These are phyloP conservation scores for Globia sparganii DNA, from an alignment of 2,888 invertebrate species.

Conservation along the genomic window DNA sequence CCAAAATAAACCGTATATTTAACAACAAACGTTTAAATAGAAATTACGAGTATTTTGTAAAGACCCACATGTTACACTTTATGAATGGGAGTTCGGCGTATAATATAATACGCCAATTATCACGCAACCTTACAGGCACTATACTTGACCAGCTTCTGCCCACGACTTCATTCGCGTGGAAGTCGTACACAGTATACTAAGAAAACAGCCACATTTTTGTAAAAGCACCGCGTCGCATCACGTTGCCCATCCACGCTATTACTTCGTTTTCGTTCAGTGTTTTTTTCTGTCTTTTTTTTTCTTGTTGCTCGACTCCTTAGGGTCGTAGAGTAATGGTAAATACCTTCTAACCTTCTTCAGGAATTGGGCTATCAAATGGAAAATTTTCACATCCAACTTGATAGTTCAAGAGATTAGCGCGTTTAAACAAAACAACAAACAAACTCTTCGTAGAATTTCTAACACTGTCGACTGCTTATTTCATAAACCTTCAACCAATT, in stretches of 20 bases:
- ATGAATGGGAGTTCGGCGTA: conserved; percentile 57
- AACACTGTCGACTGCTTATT: conserved; percentile 32
- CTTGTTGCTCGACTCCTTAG: neutral
- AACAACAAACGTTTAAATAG: conserved; percentile 15
- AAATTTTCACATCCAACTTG: neutral
- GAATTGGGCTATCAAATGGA: neutral
- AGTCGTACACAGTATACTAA: neutral
- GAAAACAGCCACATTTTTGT: neutral
- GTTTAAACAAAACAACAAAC: neutral
- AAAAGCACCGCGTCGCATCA: neutral
- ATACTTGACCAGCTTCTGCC: neutral
- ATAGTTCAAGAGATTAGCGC: too few relatives aligned
- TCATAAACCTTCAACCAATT: conserved; percentile 52
- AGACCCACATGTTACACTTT: conserved; percentile 34
- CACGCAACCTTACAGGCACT: conserved; percentile 48
- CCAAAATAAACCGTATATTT: conserved; percentile 19
- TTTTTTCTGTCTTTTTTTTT: neutral
- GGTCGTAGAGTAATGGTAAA: neutral
- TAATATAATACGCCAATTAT: conserved; percentile 55
- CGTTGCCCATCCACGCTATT: neutral
- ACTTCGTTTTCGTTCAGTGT: neutral
- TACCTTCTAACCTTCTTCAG: neutral
- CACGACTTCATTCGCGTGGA: neutral
- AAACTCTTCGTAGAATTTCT: conserved; percentile 14
- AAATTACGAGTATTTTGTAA: conserved; percentile 30